Evolutionary conservation across 35 echinoderm and acorn worm genomes (phyloP).

Genomic region (Ophiothrix spiculata): DNA sequence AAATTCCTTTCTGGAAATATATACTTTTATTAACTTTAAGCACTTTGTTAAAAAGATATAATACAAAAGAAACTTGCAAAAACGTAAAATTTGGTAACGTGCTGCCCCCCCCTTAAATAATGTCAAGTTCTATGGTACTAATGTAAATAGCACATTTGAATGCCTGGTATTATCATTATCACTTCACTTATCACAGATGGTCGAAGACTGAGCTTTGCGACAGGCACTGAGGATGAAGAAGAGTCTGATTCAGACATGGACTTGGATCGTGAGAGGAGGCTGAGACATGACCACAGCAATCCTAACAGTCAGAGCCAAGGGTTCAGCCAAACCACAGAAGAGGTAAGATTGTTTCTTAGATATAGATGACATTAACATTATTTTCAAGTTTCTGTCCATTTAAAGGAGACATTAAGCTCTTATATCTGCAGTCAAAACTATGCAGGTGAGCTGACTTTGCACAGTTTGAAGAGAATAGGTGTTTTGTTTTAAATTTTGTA

Average conservation of each 20-base stretch:
- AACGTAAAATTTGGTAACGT: no score
- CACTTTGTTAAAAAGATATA: background rate
- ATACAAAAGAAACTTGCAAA: background rate
- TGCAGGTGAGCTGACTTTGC: no score
- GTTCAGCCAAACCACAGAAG: constrained; percentile 76
- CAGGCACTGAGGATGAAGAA: constrained; percentile 48
- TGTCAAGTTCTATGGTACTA: background rate
- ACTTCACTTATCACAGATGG: background rate
- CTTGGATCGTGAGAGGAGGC: constrained; percentile 19
- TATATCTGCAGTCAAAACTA: background rate
- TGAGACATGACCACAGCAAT: constrained; percentile 30
- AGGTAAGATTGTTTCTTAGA: constrained; percentile 8
- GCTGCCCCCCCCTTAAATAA: no score
- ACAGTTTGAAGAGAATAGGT: no score
- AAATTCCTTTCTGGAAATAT: background rate
- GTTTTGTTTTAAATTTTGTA: no score
- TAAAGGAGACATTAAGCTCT: background rate
- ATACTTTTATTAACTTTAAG: background rate
- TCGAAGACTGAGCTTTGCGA: background rate
- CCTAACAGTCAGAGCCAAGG: constrained; percentile 57
- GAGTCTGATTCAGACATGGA: constrained; percentile 35
- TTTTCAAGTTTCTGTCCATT: background rate
- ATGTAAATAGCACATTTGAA: background rate
- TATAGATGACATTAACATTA: background rate
- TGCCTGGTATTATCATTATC: background rate